Conservation (phyloP, 2,797 vertebrate species). For the Sebastes vulpes region DNA sequence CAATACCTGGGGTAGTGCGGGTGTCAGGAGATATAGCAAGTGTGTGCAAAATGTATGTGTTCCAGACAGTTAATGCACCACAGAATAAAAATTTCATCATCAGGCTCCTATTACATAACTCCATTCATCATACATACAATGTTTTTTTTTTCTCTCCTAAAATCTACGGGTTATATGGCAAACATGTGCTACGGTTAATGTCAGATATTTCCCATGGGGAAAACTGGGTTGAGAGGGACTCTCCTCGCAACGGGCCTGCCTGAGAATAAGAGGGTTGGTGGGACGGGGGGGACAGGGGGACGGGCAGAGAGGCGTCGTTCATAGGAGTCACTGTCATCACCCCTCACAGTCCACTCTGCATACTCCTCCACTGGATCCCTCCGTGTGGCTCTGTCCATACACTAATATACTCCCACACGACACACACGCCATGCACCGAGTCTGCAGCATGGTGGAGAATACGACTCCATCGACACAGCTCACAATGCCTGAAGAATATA, state of each 20-base stretch:
- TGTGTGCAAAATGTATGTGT: slow-evolving; percentile 59
- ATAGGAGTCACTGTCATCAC: slow-evolving; percentile 65
- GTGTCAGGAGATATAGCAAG: slow-evolving; percentile 30
- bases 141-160: slow-evolving; percentile 25
- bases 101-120: slow-evolving; percentile 45
- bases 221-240: slow-evolving; percentile 80
- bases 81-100: slow-evolving; percentile 54
- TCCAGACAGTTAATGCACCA: slow-evolving; percentile 64
- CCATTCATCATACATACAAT: slow-evolving; percentile 60
- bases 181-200: slow-evolving; percentile 76
- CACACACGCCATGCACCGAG: not conserved
- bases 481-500: slow-evolving; percentile 25
- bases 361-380: slow-evolving; percentile 49
- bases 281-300: not conserved
- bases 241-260: slow-evolving; percentile 69
- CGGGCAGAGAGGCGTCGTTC: slow-evolving; percentile 64
- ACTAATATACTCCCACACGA: slow-evolving; percentile 27
- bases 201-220: slow-evolving; percentile 85
- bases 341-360: slow-evolving; percentile 71
- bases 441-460: slow-evolving; percentile 31
- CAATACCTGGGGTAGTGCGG: slow-evolving; percentile 48
- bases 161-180: slow-evolving; percentile 71
- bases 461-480: slow-evolving; percentile 5
- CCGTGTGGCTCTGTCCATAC: slow-evolving; percentile 58
- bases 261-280: slow-evolving; percentile 53